These are phyloP conservation scores for Copidosoma aretas DNA, from an alignment of 2,888 invertebrate species.

Conservation along the genomic window DNA sequence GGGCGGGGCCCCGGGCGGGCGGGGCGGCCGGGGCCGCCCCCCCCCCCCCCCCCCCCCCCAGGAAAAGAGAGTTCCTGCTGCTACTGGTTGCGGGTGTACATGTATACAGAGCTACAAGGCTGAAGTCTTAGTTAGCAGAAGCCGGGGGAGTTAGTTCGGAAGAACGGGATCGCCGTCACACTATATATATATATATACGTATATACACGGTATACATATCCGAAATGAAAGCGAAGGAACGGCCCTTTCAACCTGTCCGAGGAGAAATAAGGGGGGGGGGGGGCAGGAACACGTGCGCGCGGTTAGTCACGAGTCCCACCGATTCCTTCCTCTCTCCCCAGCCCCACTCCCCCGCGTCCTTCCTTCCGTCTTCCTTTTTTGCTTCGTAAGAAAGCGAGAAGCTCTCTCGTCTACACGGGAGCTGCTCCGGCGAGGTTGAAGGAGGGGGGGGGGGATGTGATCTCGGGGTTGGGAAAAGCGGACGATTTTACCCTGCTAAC, in stretches of 20 bases:
- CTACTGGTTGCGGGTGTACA: too few relatives aligned
- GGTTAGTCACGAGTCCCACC: slow-evolving; percentile 40
- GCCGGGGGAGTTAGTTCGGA: background rate
- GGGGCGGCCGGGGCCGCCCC: too few relatives aligned
- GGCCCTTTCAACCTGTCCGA: background rate
- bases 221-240: background rate
- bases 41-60: too few relatives aligned
- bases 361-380: background rate
- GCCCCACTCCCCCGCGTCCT: background rate
- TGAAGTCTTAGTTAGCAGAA: slow-evolving; percentile 32
- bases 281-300: slow-evolving; percentile 23
- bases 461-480: background rate
- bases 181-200: slow-evolving; percentile 21
- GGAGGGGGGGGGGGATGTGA: background rate
- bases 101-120: too few relatives aligned
- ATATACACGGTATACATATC: slow-evolving; percentile 25
- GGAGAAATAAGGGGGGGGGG: background rate
- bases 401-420: background rate
- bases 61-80: too few relatives aligned
- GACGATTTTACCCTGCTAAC: background rate
- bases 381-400: background rate
- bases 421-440: background rate
- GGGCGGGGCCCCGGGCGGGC: too few relatives aligned
- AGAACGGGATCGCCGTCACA: background rate
- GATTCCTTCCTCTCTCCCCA: slow-evolving; percentile 28